Base-by-base conservation (phyloP, 2,113 vertebrate species). In the Scomber scombrus region DNA sequence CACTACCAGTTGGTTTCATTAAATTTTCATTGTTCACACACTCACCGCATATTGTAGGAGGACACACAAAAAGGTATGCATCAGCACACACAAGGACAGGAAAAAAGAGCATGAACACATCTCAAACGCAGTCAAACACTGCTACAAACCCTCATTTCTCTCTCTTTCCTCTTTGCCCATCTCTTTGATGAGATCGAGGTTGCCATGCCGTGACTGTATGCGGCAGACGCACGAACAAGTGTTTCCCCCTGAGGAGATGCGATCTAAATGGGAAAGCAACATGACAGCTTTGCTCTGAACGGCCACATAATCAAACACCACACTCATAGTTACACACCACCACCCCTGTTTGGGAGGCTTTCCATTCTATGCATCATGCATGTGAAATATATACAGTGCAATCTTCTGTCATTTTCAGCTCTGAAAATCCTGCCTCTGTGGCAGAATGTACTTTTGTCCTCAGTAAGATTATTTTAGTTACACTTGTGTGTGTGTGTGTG, bases 191-290 rank as follows among this genome's bases (percentile, higher is more conserved):
- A 89, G 87, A 94, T 92, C 9, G 78, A 87, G 90, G 86, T 88
- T 94, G 90, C 90, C 91, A 91, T 85, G 89, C 79, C 89, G 80
- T 89, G 88, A 91, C 89, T 89, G 71, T 88, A 82, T 45, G 73
- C 75, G 18, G 84, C 88, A 88, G 89, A 88, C 57, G 60, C 78
- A 75, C 75, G 74, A 86, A 85, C 88, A 88, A 93, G 90, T 86
- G 87, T 93, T 88, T 84, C 84, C 87, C 92, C 90, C 86, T 0
- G 71, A 85, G 90, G 91, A 86, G 82, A 82, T 71, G 64, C 71
- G 62, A 86, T 91, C 87, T 89, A 89, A 92, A 93, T 91, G 84
- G 88, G 84, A 89, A 92, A 89, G 84, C 90, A 72, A 91, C 86
- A 85, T 90, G 92, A 89, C 91, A 90, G 89, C 89, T 90, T 86